Conservation (phyloP, 37 sponge, comb jelly and placozoan species). For the Chondrilla cf. caribensis region DNA sequence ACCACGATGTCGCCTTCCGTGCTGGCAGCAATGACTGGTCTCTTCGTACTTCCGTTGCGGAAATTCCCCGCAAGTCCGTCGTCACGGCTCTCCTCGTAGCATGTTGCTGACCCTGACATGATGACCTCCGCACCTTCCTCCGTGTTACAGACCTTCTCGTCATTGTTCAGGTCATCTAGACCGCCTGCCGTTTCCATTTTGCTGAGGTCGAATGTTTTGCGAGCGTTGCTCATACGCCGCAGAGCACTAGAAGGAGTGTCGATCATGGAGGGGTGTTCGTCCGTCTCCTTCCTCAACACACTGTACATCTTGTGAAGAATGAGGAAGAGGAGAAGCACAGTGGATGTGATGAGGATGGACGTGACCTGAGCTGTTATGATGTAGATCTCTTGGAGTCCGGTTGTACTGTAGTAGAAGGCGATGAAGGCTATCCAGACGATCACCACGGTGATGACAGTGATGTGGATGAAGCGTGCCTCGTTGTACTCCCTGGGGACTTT, state of each 20-base stretch:
- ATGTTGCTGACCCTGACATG: no score
- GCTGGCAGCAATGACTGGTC: no score
- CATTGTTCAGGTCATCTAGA: no score
- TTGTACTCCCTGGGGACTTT: slow-evolving; percentile 38
- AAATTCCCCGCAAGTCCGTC: no score
- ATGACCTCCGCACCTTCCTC: no score
- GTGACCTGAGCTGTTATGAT: background rate
- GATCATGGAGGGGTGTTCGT: background rate
- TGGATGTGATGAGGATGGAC: background rate
- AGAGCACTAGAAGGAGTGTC: background rate
- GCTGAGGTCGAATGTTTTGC: background rate
- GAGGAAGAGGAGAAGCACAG: background rate
- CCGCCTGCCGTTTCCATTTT: no score
- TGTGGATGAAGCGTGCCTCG: slow-evolving; percentile 34
- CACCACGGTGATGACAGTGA: slow-evolving; percentile 7
- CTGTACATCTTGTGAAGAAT: slow-evolving; percentile 9
- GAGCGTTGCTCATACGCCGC: background rate
- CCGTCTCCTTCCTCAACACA: background rate
- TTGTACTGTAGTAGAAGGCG: slow-evolving; percentile 16
- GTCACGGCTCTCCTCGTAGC: no score
- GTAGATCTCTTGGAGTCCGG: background rate
- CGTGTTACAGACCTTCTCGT: no score
- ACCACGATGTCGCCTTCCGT: no score
- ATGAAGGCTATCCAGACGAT: slow-evolving; percentile 41
- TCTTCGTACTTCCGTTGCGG: no score